Evolutionary conservation across 2,113 vertebrate species (phyloP), one percentile per base, ranked within the genome.

Genomic region (Silurus asotus): DNA sequence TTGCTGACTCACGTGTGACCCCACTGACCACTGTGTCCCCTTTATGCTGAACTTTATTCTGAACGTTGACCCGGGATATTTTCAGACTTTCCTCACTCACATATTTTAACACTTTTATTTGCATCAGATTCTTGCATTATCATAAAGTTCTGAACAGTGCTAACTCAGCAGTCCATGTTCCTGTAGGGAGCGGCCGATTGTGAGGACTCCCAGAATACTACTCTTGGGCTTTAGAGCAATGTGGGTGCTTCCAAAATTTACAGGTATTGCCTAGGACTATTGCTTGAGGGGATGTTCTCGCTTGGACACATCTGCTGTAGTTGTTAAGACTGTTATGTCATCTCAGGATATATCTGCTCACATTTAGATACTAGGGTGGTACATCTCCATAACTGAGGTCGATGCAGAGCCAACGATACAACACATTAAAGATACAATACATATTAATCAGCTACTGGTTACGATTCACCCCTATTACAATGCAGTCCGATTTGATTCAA

Each of bases 71-170:
- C 81, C 23, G 23, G 67, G 80, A 81, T 48, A 59, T 53, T 53
- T 53, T 56, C 51, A 20, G 2, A 61, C 17, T n/a, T 59, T 48
- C 59, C 14, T 17, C n/a, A 8, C n/a, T 28, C 75, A 78, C n/a
- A 56, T 56, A 78, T 78, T 77, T 77, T 56, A 78, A 78, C 28
- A 55, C 14, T 76, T 53, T 53, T 53, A 25, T 76, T 25, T 55
- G 14, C 67, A 17, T 70, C 67, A 28, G 65, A 70, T 15, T 19
- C 23, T 4, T 56, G 17, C 49, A 28, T 55, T 55, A 76, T 55
- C 51, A 76, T 76, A 76, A 76, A 76, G 23, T 78, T 37, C 13
- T 28, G 53, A 78, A 3, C 56, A 28, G n/a, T 25, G 53, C 53
- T 25, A 13, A 28, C n/a, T 78, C 75, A 78, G 75, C 51, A 78